These are phyloP conservation scores for Apostichopus californicus DNA, from an alignment of 35 echinoderm and acorn worm species.

Conservation along the genomic window DNA sequence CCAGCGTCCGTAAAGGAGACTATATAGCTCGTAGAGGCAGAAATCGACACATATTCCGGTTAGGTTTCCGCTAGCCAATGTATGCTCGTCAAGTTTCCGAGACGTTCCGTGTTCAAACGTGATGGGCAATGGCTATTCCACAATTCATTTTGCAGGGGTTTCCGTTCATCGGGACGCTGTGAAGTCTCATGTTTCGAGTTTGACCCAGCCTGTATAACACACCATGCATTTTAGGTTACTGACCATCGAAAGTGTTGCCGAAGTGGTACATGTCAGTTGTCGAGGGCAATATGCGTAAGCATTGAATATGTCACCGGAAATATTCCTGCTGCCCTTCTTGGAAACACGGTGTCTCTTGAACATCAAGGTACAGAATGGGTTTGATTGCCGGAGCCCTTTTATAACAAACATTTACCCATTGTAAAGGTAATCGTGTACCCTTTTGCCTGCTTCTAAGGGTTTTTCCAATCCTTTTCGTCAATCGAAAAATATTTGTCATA, in stretches of 20 bases:
- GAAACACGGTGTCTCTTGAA: background rate
- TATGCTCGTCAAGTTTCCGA: background rate
- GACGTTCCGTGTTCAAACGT: background rate
- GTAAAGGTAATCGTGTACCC: background rate
- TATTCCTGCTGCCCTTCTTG: background rate
- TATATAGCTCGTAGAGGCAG: background rate
- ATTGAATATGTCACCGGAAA: background rate
- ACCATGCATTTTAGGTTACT: background rate
- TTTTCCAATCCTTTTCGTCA: background rate
- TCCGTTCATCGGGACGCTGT: background rate
- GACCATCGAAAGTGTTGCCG: background rate
- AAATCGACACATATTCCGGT: background rate
- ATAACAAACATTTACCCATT: slow-evolving; percentile 22
- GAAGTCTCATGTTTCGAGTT: background rate
- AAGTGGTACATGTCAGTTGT: background rate
- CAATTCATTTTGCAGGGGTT: background rate
- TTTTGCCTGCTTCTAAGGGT: background rate
- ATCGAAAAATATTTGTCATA: background rate
- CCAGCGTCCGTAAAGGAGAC: slow-evolving; percentile 33
- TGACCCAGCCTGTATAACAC: background rate
- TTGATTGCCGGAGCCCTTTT: background rate
- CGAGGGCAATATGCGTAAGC: background rate
- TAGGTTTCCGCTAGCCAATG: background rate
- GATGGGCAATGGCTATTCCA: slow-evolving; percentile 16
- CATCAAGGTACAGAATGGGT: slow-evolving; percentile 23